Conservation (phyloP, 2,113 vertebrate species). For the Passer montanus region DNA sequence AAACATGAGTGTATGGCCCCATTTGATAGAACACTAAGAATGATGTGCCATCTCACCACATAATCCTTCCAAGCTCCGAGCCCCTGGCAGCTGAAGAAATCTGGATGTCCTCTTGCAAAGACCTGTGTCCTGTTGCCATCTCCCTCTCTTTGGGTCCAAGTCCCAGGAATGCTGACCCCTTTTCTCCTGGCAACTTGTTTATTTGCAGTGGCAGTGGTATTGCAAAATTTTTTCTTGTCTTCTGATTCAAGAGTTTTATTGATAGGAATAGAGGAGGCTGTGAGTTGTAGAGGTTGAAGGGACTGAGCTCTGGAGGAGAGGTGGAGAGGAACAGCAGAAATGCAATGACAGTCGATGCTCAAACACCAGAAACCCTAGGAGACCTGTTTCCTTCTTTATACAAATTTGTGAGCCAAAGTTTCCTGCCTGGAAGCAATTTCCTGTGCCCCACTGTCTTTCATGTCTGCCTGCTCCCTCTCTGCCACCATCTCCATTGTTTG, state of each 20-base stretch:
- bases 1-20: neutral
- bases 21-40: neutral
- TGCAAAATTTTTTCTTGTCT: neutral
- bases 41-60: fast-evolving
- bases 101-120: neutral
- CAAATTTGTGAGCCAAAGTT: neutral
- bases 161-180: neutral
- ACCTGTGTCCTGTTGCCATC: fast-evolving
- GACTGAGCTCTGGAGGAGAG: neutral
- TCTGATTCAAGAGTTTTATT: neutral
- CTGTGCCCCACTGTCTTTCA: neutral
- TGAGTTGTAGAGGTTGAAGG: neutral
- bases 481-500: neutral
- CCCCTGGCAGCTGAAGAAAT: neutral
- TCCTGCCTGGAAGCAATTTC: neutral
- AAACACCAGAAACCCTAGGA: neutral
- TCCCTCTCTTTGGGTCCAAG: neutral
- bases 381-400: neutral
- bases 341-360: fast-evolving
- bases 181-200: neutral
- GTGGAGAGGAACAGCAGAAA: neutral
- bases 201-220: fast-evolving
- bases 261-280: fast-evolving
- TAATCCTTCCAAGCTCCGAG: neutral
- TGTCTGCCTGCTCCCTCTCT: neutral